Base-by-base conservation (phyloP, 2,888 invertebrate genomes). In the Lathronympha strigana region DNA sequence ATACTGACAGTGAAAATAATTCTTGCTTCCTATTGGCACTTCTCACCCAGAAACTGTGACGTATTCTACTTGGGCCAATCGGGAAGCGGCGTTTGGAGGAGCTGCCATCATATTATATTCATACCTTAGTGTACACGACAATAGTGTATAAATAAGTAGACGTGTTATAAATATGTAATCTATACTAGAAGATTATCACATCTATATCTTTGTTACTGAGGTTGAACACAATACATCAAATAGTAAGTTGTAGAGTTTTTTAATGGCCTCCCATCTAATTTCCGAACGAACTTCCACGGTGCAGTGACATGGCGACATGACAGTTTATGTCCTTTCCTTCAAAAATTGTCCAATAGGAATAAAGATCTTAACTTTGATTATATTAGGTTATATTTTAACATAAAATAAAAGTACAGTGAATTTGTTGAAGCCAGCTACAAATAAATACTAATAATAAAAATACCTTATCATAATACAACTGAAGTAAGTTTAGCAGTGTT, bases 281-380 rank as follows among this genome's bases (percentile, higher is more conserved):
- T 60, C 66, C 36, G 61, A 61, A 66, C 66, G 53, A 49, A 66
- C 53, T 54, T 66, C 66, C 66, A 66, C 66, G 66, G 60, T 53
- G 66, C 21, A 38, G 47, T 61, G 53, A 47, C 53, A 40, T 57
- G 57, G 47, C 54, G 53, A 47, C 53, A 40, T 57, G 57, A 45
- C 57, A 57, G 57, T 55, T 38, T 43, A 40, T 4, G 36, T 23
- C 38, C n/a, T 38, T 38, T 15, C 15, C 5, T 23, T 51, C 31
- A 31, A 19, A 57, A 21, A 40, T 25, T 47, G 13, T 3, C 47
- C 57, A 57, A 58, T 58, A 45, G 57, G 25, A 5, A 9, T 21
- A 53, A 53, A 54, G 15, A 54, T 53, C 21, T 0, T 25, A 49
- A 17, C 15, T 17, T 53, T n/a, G 21, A 8, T 17, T 36, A 31